Evolutionary conservation across 2,113 vertebrate species (phyloP).

Genomic region (Leucosticte australis): DNA sequence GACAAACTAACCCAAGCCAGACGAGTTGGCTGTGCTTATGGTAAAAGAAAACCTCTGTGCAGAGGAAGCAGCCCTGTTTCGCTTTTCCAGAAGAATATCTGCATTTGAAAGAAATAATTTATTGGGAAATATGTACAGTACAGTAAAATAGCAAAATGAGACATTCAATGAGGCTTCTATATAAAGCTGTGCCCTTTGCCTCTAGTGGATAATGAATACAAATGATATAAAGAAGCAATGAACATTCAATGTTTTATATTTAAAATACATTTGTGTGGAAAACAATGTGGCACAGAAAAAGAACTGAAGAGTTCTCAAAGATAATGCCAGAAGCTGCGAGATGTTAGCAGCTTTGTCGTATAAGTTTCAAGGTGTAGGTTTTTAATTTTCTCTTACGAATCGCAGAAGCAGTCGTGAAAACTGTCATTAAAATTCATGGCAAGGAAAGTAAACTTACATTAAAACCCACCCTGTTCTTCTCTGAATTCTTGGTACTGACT

Average conservation of each 20-base stretch:
- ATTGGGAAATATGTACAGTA: conserved; percentile 63
- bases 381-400: conserved; percentile 70
- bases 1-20: conserved; percentile 23
- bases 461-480: conserved; percentile 51
- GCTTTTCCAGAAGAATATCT: conserved; percentile 67
- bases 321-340: conserved; percentile 64
- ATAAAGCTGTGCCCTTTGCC: conserved; percentile 61
- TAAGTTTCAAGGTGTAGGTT: conserved; percentile 68
- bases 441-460: conserved; percentile 64
- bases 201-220: conserved; percentile 53
- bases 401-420: conserved; percentile 48
- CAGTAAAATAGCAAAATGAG: conserved; percentile 76
- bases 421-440: conserved; percentile 74
- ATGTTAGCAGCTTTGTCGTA: conserved; percentile 52
- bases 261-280: conserved; percentile 70
- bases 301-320: conserved; percentile 62
- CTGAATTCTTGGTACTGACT: conserved; percentile 28
- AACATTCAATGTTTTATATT: conserved; percentile 68
- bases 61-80: conserved; percentile 36
- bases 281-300: conserved; percentile 71
- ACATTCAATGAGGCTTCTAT: conserved; percentile 59
- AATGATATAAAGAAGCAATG: conserved; percentile 59
- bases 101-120: conserved; percentile 73
- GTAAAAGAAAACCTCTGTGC: neutral
- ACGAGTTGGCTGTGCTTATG: neutral